Conservation (phyloP, 2,113 vertebrate genomes). For the Mesembrinibis cayennensis region DNA sequence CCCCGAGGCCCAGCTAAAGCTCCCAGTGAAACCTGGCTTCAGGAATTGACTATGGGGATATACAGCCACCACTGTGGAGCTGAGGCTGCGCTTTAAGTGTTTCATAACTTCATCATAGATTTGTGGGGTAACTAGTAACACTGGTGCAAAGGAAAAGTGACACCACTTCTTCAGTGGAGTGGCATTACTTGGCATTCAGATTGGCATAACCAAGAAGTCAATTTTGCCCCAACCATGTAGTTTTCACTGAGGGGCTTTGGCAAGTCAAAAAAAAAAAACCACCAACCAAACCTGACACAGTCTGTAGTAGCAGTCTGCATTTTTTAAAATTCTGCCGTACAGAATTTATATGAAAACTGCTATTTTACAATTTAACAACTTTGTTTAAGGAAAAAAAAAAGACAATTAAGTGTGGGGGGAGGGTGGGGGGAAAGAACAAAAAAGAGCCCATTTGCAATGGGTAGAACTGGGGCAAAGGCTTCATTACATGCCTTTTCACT, state of each 20-base stretch:
- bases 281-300: not conserved
- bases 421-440: not conserved
- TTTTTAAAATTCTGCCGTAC: slow-evolving; percentile 64
- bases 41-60: slow-evolving; percentile 63
- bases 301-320: slow-evolving; percentile 14
- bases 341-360: slow-evolving; percentile 70
- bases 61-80: slow-evolving; percentile 61
- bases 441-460: not conserved
- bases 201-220: not conserved
- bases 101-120: slow-evolving; percentile 35
- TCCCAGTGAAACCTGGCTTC: slow-evolving; percentile 54
- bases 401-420: not conserved
- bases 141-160: slow-evolving; percentile 15
- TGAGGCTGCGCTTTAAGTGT: slow-evolving; percentile 18
- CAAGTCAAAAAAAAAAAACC: not conserved
- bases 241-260: not conserved
- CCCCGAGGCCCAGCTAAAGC: not conserved
- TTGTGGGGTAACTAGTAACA: slow-evolving; percentile 36
- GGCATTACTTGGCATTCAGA: not conserved
- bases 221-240: not conserved
- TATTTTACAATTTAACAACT: slow-evolving; percentile 68
- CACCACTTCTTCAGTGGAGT: not conserved
- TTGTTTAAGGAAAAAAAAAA: slow-evolving; percentile 54
- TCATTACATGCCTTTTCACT: slow-evolving; percentile 65
- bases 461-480: slow-evolving; percentile 46